Base-by-base conservation (phyloP, 1,140 invertebrate genomes). In the Euborellia annulipes region DNA sequence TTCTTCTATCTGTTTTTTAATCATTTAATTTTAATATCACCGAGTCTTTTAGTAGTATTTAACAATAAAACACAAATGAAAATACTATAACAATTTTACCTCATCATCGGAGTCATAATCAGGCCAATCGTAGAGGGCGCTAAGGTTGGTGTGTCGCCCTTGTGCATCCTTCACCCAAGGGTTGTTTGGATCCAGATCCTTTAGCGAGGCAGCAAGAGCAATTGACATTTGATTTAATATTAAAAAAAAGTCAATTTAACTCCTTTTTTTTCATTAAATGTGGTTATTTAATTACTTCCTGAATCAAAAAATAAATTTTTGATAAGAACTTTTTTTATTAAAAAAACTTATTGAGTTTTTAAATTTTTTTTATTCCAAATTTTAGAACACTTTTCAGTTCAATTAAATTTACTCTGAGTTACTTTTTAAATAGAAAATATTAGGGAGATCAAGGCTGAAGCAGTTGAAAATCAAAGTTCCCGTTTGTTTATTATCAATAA, bases 101-200 rank as follows among this genome's bases (percentile, higher is more conserved):
- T 71, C 70, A 47, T 75, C 70, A 55, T 77, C 73, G 34, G 69
- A 72, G 49, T 75, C 73, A 49, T 63, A 62, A 52, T 70, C 69
- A 17, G 75, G 73, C 74, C 74, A 77, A 53, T 77, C 71, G 49
- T 71, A 67, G 17, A 76, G 62, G 20, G 72, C 64, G 55, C 63
- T 65, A 45, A 78, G 58, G 50, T 71, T 73, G 14, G 67, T 66
- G 50, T 74, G 71, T 20, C 66, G 57, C 36, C 70, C 70, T 40
- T 68, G 62, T 7, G 60, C 61, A 56, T 73, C 71, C 39, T 70
- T 69, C 18, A 73, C 64, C 71, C 71, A 74, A 0, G 69, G 66
- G 55, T 71, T 68, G 37, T 68, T 62, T 3, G 66, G 64, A 55
- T 73, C 69, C 18, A 72, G 53, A 38, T 68, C 67, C 44, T 67